A percentile compares a stretch with the other conserved stretches of the same genome.
phyloP scores from a whole-genome alignment of 2,888 invertebrate genomes.

The Drosophila trichaetosa region DNA sequence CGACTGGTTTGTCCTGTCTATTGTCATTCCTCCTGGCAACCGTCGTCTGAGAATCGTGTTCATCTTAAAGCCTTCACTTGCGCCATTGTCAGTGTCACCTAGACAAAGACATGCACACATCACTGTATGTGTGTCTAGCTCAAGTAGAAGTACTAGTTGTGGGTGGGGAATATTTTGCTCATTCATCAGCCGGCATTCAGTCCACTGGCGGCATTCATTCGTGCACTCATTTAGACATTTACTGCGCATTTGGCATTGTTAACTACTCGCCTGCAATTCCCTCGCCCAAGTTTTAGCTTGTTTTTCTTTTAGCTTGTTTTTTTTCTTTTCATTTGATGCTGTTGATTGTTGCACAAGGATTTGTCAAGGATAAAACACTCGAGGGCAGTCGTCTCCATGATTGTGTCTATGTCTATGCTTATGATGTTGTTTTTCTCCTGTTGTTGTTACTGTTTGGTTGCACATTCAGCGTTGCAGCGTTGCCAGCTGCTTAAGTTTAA shows the following conservation, averaged over 20 bases:
- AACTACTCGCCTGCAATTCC: constrained; percentile 36
- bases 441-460: constrained; percentile 16
- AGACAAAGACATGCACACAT: constrained; percentile 19
- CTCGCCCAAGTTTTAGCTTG: constrained; percentile 7
- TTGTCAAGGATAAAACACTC: constrained; percentile 77
- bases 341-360: constrained; percentile 73
- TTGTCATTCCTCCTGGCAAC: constrained; percentile 41
- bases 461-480: constrained; percentile 12
- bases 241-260: constrained; percentile 73
- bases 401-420: constrained; percentile 50
- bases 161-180: constrained; percentile 15
- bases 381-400: constrained; percentile 66
- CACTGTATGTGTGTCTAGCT: constrained; percentile 3
- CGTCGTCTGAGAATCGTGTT: constrained; percentile 4
- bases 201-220: constrained; percentile 28
- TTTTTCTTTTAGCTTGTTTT: constrained; percentile 18
- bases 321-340: constrained; percentile 39
- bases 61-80: constrained; percentile 42
- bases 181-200: constrained; percentile 33
- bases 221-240: constrained; percentile 69
- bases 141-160: constrained; percentile 8
- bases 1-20: constrained; percentile 29
- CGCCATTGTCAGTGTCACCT: constrained; percentile 45
- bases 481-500: constrained; percentile 35
- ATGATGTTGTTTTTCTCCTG: constrained; percentile 36